Base-by-base conservation (phyloP, 2,113 vertebrate species). In the Tetraodon nigroviridis region DNA sequence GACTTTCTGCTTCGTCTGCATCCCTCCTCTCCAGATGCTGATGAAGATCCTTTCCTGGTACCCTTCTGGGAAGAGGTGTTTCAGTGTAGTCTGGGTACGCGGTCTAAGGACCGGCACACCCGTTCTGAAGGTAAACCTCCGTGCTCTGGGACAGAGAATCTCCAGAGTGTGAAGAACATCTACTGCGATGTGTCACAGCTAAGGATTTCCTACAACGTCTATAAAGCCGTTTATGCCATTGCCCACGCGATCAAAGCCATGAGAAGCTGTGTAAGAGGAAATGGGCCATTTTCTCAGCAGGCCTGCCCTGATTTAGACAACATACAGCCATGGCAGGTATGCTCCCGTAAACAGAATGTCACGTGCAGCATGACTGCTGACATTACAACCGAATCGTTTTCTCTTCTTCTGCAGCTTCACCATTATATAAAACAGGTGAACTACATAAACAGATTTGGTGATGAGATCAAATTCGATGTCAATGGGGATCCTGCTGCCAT, bases 141-240 rank as follows among this genome's bases (percentile, higher is more conserved):
- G 16, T 92, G 91, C 62, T 80, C 87, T 54, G 90, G 90, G 24
- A 64, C 71, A n/a, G 91, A 92, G 64, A 65, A 87, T 6, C 67
- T 92, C n/a, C 19, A 55, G 4, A 85, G 6, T 24, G 75, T 85
- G 24, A 60, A 49, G 2, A 92, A 89, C 71, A 88, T 90, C 24
- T 92, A 90, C 71, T 87, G 88, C 22, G 90, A 92, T 64, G 89
- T 91, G 17, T 89, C 89, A 27, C 88, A 90, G 59, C 79, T 91
- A 16, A 89, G 91, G 58, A 91, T 92, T 74, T 91, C 91, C 8
- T 92, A 92, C 68, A 92, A 91, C 41, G 90, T 92, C 18, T 92
- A 92, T 57, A 91, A 91, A 53, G 89, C 89, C 3, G 89, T 91
- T 18, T 92, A 92, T 21, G 86, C 90, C 4, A 79, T 90, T 40